A percentile compares a stretch with the other conserved stretches of the same genome.
These are phyloP conservation scores for Erethizon dorsatum DNA, from an alignment of 2,797 vertebrate species.

Conservation along the genomic window DNA sequence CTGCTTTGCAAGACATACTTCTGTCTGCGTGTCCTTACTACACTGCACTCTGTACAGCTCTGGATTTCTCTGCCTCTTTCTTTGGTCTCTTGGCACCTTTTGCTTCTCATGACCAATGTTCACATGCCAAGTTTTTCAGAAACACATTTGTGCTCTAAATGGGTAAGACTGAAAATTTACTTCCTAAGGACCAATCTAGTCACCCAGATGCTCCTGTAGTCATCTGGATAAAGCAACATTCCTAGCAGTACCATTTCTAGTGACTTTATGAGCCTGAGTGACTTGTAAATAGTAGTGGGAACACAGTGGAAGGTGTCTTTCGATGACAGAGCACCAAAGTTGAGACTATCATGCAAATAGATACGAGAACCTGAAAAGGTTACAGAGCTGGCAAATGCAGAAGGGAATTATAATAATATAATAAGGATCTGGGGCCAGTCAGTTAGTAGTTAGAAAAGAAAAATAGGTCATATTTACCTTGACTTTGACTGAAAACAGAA, in stretches of 20 bases:
- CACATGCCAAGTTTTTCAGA: neutral
- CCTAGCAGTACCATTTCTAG: neutral
- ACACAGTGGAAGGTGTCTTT: neutral
- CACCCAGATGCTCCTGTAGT: neutral
- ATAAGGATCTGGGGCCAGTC: neutral
- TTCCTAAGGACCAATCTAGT: neutral
- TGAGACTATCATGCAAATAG: neutral
- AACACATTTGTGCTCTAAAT: neutral
- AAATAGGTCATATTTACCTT: constrained; percentile 15
- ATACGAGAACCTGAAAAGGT: constrained; percentile 36
- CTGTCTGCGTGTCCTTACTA: neutral
- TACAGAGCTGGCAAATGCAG: neutral
- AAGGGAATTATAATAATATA: neutral
- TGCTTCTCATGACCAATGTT: neutral
- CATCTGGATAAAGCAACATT: neutral
- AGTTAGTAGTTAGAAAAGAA: constrained; percentile 20
- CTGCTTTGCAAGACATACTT: neutral
- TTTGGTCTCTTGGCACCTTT: neutral
- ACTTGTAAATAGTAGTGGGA: constrained; percentile 2
- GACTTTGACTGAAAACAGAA: neutral
- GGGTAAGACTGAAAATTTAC: neutral
- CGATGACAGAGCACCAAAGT: neutral
- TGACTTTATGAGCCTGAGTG: neutral
- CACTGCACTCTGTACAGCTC: neutral
- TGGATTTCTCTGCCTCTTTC: neutral